Percentiles rank a stretch among this genome's conserved stretches.
Evolutionary conservation across 2,888 invertebrate genomes (phyloP).

Genomic region (Desoria tigrina): DNA sequence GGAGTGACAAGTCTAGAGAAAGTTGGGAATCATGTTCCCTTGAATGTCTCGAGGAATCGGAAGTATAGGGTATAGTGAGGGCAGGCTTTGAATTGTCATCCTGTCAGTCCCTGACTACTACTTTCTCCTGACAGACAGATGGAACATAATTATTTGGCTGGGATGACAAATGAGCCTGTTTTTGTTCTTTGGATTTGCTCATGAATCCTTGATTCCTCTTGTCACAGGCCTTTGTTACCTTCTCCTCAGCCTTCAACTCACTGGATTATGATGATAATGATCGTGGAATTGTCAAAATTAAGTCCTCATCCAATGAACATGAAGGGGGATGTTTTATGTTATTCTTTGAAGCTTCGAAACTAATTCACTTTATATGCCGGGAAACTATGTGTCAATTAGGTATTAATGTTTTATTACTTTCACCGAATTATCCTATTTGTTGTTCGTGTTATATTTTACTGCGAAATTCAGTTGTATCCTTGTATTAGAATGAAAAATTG

Average conservation of each 20-base stretch:
- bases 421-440: constrained; percentile 2
- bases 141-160: constrained; percentile 17
- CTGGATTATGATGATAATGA: no score
- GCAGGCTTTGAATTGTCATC: background rate
- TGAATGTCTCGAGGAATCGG: background rate
- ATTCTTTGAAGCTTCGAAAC: no score
- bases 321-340: no score
- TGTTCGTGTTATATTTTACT: no score
- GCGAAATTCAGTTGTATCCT: no score
- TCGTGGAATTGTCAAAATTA: no score
- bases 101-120: background rate
- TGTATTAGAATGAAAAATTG: no score
- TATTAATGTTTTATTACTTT: constrained; percentile 1
- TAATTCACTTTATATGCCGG: background rate
- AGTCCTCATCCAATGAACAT: no score
- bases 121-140: constrained; percentile 5
- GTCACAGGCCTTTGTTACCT: no score
- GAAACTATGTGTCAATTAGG: background rate
- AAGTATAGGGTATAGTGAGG: background rate
- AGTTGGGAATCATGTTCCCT: background rate
- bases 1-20: background rate
- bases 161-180: constrained; percentile 13
- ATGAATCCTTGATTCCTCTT: no score
- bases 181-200: background rate
- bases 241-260: no score